Percentiles rank a stretch among this genome's conserved stretches.
These are phyloP conservation scores for Patella pellucida DNA, from an alignment of 2,888 invertebrate genomes.

Conservation along the genomic window DNA sequence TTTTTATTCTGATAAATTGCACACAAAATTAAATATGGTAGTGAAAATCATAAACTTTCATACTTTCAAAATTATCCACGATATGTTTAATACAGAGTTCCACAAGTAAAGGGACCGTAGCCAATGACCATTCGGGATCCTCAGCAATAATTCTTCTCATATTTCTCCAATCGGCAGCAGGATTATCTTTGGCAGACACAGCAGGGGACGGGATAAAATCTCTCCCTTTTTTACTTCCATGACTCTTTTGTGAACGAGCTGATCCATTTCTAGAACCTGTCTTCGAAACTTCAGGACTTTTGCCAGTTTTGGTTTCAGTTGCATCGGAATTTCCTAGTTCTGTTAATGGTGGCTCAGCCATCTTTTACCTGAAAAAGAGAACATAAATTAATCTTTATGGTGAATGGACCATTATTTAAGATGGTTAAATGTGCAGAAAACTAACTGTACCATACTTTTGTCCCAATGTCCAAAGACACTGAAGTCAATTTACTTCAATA, in stretches of 20 bases:
- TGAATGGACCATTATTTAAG: too few relatives aligned
- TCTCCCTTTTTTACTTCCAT: conserved; percentile 32
- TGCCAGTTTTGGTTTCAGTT: conserved; percentile 28
- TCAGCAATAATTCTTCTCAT: conserved; percentile 71
- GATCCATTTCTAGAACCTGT: conserved; percentile 49
- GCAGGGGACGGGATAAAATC: conserved; percentile 46
- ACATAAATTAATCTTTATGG: too few relatives aligned
- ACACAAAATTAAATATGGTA: too few relatives aligned
- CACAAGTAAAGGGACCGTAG: conserved; percentile 68
- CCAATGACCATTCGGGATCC: conserved; percentile 70
- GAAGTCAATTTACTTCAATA: too few relatives aligned
- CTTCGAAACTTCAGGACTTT: conserved; percentile 48
- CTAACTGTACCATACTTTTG: too few relatives aligned
- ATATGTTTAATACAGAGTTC: conserved; percentile 68
- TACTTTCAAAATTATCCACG: conserved; percentile 69
- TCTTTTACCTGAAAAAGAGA: conserved; percentile 16
- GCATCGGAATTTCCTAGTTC: conserved; percentile 34
- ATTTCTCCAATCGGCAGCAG: conserved; percentile 60
- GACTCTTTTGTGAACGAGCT: conserved; percentile 49
- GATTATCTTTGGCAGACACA: conserved; percentile 51
- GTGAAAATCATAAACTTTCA: conserved; percentile 34
- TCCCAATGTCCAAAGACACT: too few relatives aligned
- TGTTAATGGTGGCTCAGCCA: conserved; percentile 42
- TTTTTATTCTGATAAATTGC: background rate
- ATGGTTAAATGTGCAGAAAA: too few relatives aligned